Evolutionary conservation across 2,888 invertebrate species (phyloP).

Genomic region (Odontocolon sp.): DNA sequence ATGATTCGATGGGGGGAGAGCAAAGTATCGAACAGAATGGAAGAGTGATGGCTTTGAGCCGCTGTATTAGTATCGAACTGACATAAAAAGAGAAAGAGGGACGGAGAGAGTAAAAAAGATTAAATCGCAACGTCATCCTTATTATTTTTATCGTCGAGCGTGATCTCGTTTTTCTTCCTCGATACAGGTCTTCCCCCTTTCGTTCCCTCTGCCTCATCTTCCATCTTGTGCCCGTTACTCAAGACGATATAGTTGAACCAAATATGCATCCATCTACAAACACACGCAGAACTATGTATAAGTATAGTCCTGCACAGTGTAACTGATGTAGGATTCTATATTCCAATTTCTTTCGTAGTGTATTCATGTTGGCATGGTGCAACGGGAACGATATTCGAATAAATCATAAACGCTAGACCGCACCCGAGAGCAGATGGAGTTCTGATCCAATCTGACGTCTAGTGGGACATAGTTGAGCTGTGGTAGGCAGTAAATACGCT

Average conservation of each 20-base stretch:
- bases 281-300: too few species aligned
- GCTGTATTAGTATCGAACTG: conserved; percentile 8
- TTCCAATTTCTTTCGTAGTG: too few species aligned
- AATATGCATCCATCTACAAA: conserved; percentile 16
- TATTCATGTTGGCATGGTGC: too few species aligned
- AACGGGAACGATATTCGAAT: conserved; percentile 46
- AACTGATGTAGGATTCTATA: too few species aligned
- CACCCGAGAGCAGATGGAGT: conserved; percentile 55
- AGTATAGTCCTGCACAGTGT: too few species aligned
- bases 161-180: conserved; percentile 22
- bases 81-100: conserved; percentile 7
- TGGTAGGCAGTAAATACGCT: conserved; percentile 32
- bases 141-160: conserved; percentile 51
- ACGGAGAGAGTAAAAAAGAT: neutral
- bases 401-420: conserved; percentile 55
- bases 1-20: conserved; percentile 3
- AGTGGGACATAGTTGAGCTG: conserved; percentile 14
- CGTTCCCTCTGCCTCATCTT: neutral
- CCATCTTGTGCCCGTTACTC: neutral
- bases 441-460: conserved; percentile 41
- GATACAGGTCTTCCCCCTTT: neutral
- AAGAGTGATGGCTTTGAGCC: neutral
- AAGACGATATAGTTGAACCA: conserved; percentile 15
- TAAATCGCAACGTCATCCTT: conserved; percentile 49
- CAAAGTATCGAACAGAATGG: conserved; percentile 16